phyloP scores from a whole-genome alignment of 2,113 vertebrate species.

The Notechis scutatus region DNA sequence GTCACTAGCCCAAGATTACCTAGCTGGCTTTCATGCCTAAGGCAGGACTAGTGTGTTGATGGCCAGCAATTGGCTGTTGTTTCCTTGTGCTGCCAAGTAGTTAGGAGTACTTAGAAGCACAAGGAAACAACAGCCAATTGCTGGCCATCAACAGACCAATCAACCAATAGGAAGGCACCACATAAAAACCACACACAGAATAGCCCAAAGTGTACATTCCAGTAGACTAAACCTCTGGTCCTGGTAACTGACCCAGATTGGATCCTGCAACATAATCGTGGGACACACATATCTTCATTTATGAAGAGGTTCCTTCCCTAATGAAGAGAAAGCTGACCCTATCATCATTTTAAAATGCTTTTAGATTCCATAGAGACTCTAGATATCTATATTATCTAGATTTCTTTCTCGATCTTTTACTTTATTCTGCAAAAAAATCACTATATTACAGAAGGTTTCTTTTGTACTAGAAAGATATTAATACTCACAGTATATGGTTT shows the following conservation, averaged over 20 bases:
- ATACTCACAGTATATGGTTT: not conserved
- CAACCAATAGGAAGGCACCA: too few species aligned
- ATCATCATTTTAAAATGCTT: not conserved
- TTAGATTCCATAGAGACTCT: not conserved
- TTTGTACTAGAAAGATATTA: not conserved
- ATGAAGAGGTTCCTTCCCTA: not conserved
- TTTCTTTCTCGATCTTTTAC: not conserved
- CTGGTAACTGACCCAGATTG: too few species aligned
- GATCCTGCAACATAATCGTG: too few species aligned
- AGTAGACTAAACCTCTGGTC: too few species aligned
- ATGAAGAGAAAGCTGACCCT: not conserved
- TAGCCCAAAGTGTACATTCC: too few species aligned
- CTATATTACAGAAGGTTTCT: not conserved
- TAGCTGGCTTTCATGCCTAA: not conserved
- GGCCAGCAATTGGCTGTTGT: too few species aligned
- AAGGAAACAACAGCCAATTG: too few species aligned
- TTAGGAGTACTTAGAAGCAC: too few species aligned
- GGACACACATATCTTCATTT: too few species aligned
- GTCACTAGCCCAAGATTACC: not conserved
- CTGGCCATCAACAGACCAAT: too few species aligned
- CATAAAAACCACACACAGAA: too few species aligned
- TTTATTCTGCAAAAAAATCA: not conserved
- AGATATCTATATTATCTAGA: not conserved
- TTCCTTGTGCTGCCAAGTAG: too few species aligned
- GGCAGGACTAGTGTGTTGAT: not conserved